These are phyloP conservation scores for Oriolus oriolus DNA, from an alignment of 2,113 vertebrate species.

Conservation along the genomic window DNA sequence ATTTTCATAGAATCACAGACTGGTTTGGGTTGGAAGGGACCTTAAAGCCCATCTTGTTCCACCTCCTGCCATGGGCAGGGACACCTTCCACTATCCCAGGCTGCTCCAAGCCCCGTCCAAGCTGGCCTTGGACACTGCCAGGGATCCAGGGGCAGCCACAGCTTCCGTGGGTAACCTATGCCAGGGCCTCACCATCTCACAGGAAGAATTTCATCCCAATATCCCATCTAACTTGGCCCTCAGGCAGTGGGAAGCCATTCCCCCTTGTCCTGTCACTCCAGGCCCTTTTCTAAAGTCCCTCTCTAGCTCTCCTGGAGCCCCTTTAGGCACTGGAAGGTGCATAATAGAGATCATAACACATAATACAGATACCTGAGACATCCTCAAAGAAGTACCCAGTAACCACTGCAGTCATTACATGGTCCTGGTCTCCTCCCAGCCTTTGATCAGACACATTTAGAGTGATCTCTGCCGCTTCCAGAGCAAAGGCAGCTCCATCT, in stretches of 20 bases:
- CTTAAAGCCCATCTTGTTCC: fast-evolving
- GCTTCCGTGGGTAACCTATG: background rate
- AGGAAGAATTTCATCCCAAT: fast-evolving
- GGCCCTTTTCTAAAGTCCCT: fast-evolving
- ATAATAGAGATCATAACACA: background rate
- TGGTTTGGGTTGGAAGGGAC: background rate
- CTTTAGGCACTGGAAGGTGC: background rate
- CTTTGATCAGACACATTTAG: background rate
- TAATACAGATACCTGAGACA: background rate
- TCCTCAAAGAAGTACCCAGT: background rate
- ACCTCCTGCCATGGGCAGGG: background rate
- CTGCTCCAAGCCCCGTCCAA: fast-evolving
- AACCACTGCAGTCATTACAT: background rate
- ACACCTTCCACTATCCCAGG: background rate
- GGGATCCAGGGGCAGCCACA: background rate
- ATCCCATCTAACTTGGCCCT: fast-evolving
- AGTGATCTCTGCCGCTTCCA: background rate
- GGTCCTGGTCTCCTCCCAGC: background rate
- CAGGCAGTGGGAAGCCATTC: background rate
- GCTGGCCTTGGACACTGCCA: fast-evolving
- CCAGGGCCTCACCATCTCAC: fast-evolving
- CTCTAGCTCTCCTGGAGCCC: background rate
- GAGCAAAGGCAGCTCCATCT: background rate
- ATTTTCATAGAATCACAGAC: background rate
- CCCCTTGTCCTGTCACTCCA: background rate